A percentile compares a stretch with the other conserved stretches of the same genome.
phyloP scores from a whole-genome alignment of 2,797 vertebrate genomes.

The Staurois parvus region DNA sequence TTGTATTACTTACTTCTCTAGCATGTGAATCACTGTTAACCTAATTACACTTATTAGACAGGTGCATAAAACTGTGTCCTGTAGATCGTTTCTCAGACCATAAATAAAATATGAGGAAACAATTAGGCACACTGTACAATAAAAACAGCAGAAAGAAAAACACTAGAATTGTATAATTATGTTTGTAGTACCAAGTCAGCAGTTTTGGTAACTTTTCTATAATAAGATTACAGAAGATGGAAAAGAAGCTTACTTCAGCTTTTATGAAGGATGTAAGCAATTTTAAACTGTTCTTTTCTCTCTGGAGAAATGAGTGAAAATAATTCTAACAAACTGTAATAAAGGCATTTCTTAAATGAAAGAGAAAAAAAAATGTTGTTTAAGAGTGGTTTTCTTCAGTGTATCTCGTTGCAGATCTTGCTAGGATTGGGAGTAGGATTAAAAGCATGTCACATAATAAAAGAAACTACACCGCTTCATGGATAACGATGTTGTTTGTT shows the following conservation, averaged over 20 bases:
- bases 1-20: conserved; percentile 52
- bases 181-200: conserved; percentile 69
- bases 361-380: conserved; percentile 65
- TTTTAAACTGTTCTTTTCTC: conserved; percentile 72
- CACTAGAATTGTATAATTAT: conserved; percentile 71
- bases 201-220: conserved; percentile 68
- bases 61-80: conserved; percentile 58
- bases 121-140: conserved; percentile 67
- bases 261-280: conserved; percentile 78
- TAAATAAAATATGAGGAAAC: conserved; percentile 70
- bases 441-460: conserved; percentile 44
- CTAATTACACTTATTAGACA: conserved; percentile 69
- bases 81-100: conserved; percentile 63
- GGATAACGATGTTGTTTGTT: background rate
- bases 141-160: conserved; percentile 59
- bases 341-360: conserved; percentile 70
- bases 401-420: conserved; percentile 70
- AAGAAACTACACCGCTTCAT: background rate
- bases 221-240: conserved; percentile 74
- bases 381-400: conserved; percentile 75
- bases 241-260: conserved; percentile 76
- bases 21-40: conserved; percentile 68
- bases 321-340: conserved; percentile 75
- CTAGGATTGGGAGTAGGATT: conserved; percentile 32
- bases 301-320: conserved; percentile 67